These are phyloP conservation scores for Apeltes quadracus DNA, from an alignment of 2,113 vertebrate genomes.

Conservation along the genomic window DNA sequence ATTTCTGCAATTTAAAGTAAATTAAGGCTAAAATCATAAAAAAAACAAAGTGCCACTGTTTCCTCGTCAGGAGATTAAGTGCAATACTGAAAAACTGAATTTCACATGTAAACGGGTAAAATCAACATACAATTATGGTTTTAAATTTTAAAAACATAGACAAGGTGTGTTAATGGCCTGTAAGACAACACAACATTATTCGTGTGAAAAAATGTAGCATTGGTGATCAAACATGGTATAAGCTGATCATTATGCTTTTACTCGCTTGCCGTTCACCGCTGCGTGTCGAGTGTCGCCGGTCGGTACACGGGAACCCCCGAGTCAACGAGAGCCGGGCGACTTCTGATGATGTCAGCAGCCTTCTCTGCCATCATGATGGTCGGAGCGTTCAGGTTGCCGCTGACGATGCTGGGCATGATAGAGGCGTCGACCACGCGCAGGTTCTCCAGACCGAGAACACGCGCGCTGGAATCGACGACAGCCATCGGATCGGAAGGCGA, in stretches of 20 bases:
- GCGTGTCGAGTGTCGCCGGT: conserved; percentile 82
- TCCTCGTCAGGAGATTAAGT: background rate
- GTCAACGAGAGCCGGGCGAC: conserved; percentile 81
- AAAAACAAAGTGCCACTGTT: background rate
- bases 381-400: conserved; percentile 94
- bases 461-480: conserved; percentile 87
- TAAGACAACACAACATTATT: background rate
- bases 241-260: background rate
- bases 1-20: background rate
- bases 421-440: conserved; percentile 94
- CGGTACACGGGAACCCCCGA: conserved; percentile 85
- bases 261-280: conserved; percentile 75
- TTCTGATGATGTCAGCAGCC: conserved; percentile 90
- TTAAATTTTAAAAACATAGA: background rate
- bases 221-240: background rate
- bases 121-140: background rate
- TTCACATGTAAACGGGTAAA: conserved; percentile 9
- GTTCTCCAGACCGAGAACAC: conserved; percentile 88
- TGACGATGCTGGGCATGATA: conserved; percentile 95
- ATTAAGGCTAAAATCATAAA: background rate
- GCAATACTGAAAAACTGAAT: background rate
- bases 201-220: background rate
- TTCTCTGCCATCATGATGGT: conserved; percentile 98
- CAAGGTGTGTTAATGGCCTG: conserved; percentile 2
- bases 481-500: conserved; percentile 82